A percentile compares a stretch with the other conserved stretches of the same genome.
Conservation (phyloP, 2,888 invertebrate genomes). For the Microplitis manilae region DNA sequence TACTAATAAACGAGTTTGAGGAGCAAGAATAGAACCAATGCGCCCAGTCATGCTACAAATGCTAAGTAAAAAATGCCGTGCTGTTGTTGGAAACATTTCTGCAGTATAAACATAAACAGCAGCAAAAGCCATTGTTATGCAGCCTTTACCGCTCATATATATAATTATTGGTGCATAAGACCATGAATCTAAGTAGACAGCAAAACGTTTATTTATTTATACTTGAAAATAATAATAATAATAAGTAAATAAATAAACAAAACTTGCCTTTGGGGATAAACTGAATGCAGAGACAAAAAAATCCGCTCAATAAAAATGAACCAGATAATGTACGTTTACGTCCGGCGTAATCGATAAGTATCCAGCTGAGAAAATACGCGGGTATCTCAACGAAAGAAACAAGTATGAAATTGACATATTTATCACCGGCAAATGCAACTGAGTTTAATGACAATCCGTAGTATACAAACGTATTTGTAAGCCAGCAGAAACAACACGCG, state of each 20-base stretch:
- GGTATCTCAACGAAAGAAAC: conserved; percentile 82
- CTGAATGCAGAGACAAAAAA: conserved; percentile 76
- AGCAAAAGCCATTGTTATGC: conserved; percentile 79
- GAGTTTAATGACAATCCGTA: conserved; percentile 87
- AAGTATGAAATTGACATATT: conserved; percentile 83
- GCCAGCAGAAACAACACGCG: conserved; percentile 86
- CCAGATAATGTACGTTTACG: conserved; percentile 76
- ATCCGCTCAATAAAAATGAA: conserved; percentile 77
- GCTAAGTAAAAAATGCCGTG: conserved; percentile 79
- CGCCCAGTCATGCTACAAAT: conserved; percentile 81
- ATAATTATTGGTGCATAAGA: conserved; percentile 73
- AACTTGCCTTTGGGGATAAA: conserved; percentile 74
- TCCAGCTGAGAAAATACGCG: conserved; percentile 78
- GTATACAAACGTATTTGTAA: conserved; percentile 84
- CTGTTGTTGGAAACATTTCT: conserved; percentile 81
- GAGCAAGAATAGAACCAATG: conserved; percentile 80
- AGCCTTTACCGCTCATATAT: conserved; percentile 78
- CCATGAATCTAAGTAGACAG: conserved; percentile 64
- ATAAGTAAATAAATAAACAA: conserved; percentile 41
- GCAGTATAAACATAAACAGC: conserved; percentile 80
- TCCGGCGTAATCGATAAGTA: conserved; percentile 75
- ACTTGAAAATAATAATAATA: conserved; percentile 61
- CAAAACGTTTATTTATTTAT: conserved; percentile 62
- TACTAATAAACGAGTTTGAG: conserved; percentile 80
- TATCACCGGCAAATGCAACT: conserved; percentile 82